A percentile compares a stretch with the other conserved stretches of the same genome.
phyloP scores from a whole-genome alignment of 2,888 invertebrate genomes.

The Drosophila neonasuta region DNA sequence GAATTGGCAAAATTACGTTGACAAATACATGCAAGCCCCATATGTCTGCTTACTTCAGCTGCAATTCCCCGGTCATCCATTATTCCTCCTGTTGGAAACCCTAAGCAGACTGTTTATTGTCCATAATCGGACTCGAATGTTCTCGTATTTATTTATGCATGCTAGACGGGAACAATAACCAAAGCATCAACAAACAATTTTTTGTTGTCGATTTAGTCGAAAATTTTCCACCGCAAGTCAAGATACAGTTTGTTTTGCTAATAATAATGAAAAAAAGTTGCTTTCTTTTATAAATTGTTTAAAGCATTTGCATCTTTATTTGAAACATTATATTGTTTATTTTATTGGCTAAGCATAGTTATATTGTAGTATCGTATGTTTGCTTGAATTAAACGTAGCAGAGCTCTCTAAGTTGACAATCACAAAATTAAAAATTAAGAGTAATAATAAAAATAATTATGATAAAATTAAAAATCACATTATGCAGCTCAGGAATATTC shows the following conservation, averaged over 20 bases:
- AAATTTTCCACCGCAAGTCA: conserved; percentile 62
- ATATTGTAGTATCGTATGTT: conserved; percentile 30
- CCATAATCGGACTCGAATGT: conserved; percentile 56
- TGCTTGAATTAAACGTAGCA: conserved; percentile 25
- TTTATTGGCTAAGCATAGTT: conserved; percentile 43
- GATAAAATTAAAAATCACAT: conserved; percentile 44
- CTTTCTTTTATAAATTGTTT: conserved; percentile 25
- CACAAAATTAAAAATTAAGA: conserved; percentile 38
- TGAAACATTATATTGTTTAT: conserved; percentile 48
- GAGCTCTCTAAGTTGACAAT: conserved; percentile 32
- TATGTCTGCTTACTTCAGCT: conserved; percentile 20
- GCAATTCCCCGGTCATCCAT: conserved; percentile 1
- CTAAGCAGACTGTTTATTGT: conserved; percentile 30
- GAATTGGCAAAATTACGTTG: conserved; percentile 77
- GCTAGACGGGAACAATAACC: conserved; percentile 40
- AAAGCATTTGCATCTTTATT: conserved; percentile 60
- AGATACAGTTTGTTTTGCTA: conserved; percentile 17
- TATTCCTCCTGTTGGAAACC: not conserved
- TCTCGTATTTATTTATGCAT: conserved; percentile 53
- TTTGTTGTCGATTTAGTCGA: conserved; percentile 23
- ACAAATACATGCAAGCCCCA: conserved; percentile 63
- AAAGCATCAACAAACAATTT: conserved; percentile 25
- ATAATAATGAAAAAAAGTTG: not conserved
- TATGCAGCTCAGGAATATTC: conserved; percentile 47
- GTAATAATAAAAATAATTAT: conserved; percentile 26